Base-by-base conservation (phyloP, 2,113 vertebrate species). In the Mesocricetus auratus region DNA sequence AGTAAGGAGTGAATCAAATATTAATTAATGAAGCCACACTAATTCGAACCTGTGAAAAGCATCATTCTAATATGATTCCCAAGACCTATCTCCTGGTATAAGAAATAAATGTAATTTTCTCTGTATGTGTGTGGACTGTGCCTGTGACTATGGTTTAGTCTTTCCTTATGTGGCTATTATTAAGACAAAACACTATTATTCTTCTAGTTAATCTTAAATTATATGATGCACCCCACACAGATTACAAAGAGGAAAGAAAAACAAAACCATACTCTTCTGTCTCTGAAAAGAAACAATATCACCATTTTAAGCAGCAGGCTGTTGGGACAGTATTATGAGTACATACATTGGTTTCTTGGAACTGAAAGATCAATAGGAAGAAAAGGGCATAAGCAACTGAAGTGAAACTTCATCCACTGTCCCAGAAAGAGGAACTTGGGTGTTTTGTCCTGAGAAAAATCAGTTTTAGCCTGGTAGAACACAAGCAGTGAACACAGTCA, bases 71-170 rank as follows among this genome's bases (percentile, higher is more conserved):
- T 2, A 64, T 64, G 6, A 64, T 64, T 19, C 6, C 7, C 12
- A 42, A 64, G 7, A 16, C 45, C 12, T 7, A 31, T 5, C 45
- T 36, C 42, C 13, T 64, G 22, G 24, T 42, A 1, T 29, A 64
- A 24, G 39, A 22, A 82, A n/a, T 10, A 85, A 62, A 33, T 64
- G 3, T 42, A 31, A 85, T 64, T 45, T 7, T 39, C 24, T 64
- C 3, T 7, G 13, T 64, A 58, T 39, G 11, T 2, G 8, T 81
- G 21, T 60, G 19, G 5, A 1, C 3, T 8, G 3, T n/a, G 36
- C 36, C 21, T 82, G 22, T 58, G 36, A 60, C 4, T 82, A 24
- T 82, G 36, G 26, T 82, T 21, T 26, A 24, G 22, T 26, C 36
- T 60, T 82, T 82, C 36, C 8, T 39, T 60, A 2, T 16, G 22